Conservation (phyloP, 2,797 vertebrate genomes). For the Caiman crocodilus region DNA sequence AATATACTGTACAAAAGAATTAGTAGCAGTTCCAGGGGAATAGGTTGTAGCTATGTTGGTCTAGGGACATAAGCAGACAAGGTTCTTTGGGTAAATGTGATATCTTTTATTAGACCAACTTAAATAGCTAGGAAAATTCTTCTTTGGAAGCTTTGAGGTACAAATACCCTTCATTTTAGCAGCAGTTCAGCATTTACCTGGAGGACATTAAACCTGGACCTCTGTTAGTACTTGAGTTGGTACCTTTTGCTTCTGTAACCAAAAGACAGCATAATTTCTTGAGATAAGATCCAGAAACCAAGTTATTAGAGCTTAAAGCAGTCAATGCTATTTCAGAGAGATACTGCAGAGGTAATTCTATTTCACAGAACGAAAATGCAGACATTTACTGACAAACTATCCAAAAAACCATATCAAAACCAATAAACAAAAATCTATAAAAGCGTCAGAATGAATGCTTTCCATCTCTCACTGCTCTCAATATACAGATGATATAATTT, state of each 20-base stretch:
- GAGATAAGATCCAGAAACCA: slow-evolving; percentile 40
- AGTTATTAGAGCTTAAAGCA: slow-evolving; percentile 43
- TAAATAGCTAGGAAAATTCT: too few relatives aligned
- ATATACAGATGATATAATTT: slow-evolving; percentile 47
- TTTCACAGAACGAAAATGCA: slow-evolving; percentile 54
- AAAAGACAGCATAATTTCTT: slow-evolving; percentile 67
- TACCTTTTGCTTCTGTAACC: not conserved
- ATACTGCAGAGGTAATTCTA: slow-evolving; percentile 31
- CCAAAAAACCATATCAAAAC: slow-evolving; percentile 60
- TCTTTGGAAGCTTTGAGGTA: too few relatives aligned
- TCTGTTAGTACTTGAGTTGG: not conserved
- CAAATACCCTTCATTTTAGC: not conserved
- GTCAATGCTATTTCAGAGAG: slow-evolving; percentile 26
- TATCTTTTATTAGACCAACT: too few relatives aligned
- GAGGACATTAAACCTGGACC: not conserved
- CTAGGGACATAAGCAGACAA: too few relatives aligned
- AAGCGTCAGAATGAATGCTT: slow-evolving; percentile 44
- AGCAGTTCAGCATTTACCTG: not conserved
- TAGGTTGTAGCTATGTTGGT: too few relatives aligned
- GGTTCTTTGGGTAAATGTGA: too few relatives aligned
- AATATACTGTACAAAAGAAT: not conserved
- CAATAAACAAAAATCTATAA: slow-evolving; percentile 57
- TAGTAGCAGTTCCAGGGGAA: too few relatives aligned
- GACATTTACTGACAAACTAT: slow-evolving; percentile 41
- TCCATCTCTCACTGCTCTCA: slow-evolving; percentile 5